phyloP scores from a whole-genome alignment of 2,797 vertebrate species.

The Esox masquinongy region DNA sequence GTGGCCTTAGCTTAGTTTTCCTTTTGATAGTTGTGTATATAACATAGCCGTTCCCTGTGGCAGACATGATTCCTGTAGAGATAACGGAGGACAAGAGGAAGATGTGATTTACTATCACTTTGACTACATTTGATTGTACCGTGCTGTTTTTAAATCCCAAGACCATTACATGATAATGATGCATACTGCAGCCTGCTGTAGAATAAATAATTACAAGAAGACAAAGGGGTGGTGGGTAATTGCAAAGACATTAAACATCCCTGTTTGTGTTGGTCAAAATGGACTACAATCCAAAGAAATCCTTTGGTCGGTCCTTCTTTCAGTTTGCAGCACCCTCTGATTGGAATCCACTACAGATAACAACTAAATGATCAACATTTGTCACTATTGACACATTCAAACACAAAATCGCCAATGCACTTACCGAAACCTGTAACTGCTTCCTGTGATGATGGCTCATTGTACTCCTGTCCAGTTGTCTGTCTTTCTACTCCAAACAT shows the following conservation, averaged over 20 bases:
- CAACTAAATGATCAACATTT: no score
- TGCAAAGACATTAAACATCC: neutral
- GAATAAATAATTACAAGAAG: neutral
- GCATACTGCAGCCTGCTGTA: neutral
- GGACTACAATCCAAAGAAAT: neutral
- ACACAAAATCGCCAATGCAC: no score
- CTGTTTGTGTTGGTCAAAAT: neutral
- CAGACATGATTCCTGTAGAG: slow-evolving; percentile 84
- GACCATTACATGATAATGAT: neutral
- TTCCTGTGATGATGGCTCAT: no score
- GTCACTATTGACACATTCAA: no score
- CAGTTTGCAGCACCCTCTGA: no score
- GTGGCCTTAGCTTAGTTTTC: slow-evolving; percentile 90
- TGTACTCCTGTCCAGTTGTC: no score
- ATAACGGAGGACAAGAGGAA: slow-evolving; percentile 2
- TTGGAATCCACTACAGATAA: no score
- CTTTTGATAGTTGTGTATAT: slow-evolving; percentile 84
- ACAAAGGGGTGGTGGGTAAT: neutral
- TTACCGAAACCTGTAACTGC: no score
- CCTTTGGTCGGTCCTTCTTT: no score
- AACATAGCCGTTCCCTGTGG: slow-evolving; percentile 91
- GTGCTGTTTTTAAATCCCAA: neutral
- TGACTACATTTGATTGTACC: neutral
- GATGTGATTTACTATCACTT: neutral
- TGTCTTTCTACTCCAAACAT: no score